Evolutionary conservation across 2,888 invertebrate species (phyloP), one percentile per base, ranked within the genome.

Genomic region (Napeogenes sylphis): DNA sequence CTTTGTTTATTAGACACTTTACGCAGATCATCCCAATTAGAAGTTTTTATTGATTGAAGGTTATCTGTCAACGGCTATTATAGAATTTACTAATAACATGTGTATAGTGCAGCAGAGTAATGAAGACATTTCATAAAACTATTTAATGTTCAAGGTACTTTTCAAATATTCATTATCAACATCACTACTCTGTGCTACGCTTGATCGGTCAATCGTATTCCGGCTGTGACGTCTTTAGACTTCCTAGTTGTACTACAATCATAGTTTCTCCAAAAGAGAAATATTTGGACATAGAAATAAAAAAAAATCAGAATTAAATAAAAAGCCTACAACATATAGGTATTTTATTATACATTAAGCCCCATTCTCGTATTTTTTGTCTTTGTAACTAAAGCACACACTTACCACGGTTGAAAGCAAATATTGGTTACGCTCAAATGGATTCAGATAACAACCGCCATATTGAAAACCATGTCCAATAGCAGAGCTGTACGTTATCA

Each of bases 381-480:
- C 21, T 21, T 30, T 10, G 51, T 51, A 8, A 30, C 21, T 51
- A 21, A 10, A 30, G 10, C 21, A 21, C 12, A 51, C 21, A 51
- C 75, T 76, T 84, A 85, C 84, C 83, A 79, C 61, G 70, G 70
- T 75, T 77, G 79, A 79, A 79, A 77, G 65, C 79, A 83, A 77
- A 80, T 74, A 77, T 75, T 77, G 71, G 68, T 73, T 75, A 75
- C 73, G 83, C 75, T 81, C 78, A 82, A 84, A 83, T 77, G 75
- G 75, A 78, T 76, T 75, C 71, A 81, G 82, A 86, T 85, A 84
- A 84, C 74, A 61, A 69, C 79, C 75, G 83, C 87, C 89, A 87
- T 87, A 79, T 87, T 86, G 82, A 80, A 84, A 82, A 82, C 72
- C 83, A 81, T 84, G 81, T 82, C 88, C 89, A 88, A 89, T 88